Base-by-base conservation (phyloP, 2,113 vertebrate genomes). In the Dipodomys merriami region DNA sequence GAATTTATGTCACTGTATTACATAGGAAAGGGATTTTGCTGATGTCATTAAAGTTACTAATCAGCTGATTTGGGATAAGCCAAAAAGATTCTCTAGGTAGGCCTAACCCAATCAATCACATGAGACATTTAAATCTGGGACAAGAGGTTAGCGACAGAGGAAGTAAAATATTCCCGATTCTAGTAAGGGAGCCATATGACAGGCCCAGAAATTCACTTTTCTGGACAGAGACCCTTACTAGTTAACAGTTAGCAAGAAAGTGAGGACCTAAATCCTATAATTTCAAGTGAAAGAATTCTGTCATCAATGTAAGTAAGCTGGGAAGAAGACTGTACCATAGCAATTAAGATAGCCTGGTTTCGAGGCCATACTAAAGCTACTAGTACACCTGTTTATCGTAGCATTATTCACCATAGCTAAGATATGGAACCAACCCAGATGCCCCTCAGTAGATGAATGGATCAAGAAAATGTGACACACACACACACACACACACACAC, bases 91-190 rank as follows among this genome's bases (percentile, higher is more conserved):
- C 76, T 86, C 57, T 8, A 35, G 1, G 30, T 53, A 67, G 82
- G 27, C 29, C 64, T 23, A 82, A 83, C 15, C n/a, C 92, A 81
- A 85, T 72, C 76, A 57, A 85, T 72, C 76, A 57, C 69, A 85
- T 29, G 53, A 78, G 33, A 76, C 80, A 76, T 53, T 67, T 65
- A 72, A 71, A 78, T 62, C n/a, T 35, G 46, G 8, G 27, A 22
- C 4, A 44, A 44, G 83, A 67, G 9, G 67, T 84, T 30, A 49
- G 46, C 73, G 35, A 68, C 44, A 57, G 39, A 87, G 83, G 18
- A 83, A 84, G 27, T 25, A 20, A 85, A 74, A 67, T 78, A 27
- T 20, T 20, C 19, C 35, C n/a, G 12, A 1, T 15, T 71, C 20
- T 67, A n/a, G 10, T 53, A 29, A 64, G 69, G 44, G 6, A n/a